Percentiles rank a stretch among this genome's conserved stretches.
Evolutionary conservation across 2,113 vertebrate genomes (phyloP).

Genomic region (Manacus vitellinus): DNA sequence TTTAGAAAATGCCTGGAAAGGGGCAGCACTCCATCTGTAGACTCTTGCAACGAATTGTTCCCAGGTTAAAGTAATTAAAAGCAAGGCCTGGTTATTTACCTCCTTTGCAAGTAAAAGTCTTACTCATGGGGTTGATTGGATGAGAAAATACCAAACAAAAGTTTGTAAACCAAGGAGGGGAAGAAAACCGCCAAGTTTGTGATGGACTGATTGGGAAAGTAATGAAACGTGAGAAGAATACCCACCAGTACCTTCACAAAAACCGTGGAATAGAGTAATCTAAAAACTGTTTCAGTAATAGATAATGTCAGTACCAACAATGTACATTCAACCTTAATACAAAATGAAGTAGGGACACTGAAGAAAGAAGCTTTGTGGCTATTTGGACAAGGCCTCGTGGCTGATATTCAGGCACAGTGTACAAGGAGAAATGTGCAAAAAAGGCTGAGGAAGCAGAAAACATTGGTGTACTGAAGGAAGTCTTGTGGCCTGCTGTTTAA

Average conservation of each 20-base stretch:
- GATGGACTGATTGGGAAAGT: not conserved
- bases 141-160: not conserved
- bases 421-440: not conserved
- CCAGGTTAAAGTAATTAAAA: not conserved
- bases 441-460: not conserved
- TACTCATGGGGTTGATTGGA: not conserved
- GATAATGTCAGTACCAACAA: not conserved
- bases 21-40: not conserved
- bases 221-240: not conserved
- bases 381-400: not conserved
- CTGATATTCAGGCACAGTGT: not conserved
- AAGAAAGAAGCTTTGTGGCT: not conserved
- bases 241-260: accelerated
- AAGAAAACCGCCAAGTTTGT: not conserved
- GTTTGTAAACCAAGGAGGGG: not conserved
- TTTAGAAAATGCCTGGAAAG: not conserved
- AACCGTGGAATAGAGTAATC: not conserved
- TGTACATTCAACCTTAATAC: not conserved
- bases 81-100: not conserved
- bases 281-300: not conserved
- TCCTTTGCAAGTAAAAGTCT: not conserved
- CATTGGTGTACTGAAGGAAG: not conserved
- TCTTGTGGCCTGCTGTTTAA: not conserved
- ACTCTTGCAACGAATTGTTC: not conserved
- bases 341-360: not conserved